Base-by-base conservation (phyloP, 2,113 vertebrate genomes). In the human region DNA sequence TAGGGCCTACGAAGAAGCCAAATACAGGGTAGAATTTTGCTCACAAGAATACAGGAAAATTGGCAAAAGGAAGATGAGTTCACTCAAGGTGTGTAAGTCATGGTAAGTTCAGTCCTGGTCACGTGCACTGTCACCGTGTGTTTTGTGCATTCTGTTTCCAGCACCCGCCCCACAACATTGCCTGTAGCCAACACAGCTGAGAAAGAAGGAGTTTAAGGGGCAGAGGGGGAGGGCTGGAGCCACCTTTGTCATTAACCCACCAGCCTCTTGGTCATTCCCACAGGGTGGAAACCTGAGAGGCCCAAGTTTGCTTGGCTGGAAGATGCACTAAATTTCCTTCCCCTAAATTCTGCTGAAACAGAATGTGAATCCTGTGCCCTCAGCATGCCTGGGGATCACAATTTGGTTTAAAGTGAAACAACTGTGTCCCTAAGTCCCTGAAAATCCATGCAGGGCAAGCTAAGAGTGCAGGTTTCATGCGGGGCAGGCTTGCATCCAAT, bases 371-470 rank as follows among this genome's bases (percentile, higher is more conserved):
- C 30, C 38, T 6, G 0, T 4, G 35, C 8, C 4, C 35, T 66
- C 27, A 8, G 43, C 27, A 13, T 5, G 22, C 22, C 32, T 3
- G 0, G 1, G 11, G 6, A 18, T 5, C 48, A 50, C 20, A 3
- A 0, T 5, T n/a, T 6, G n/a, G 8, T 59, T 55, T 59, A 9
- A 17, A 13, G 30, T 5, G 20, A 85, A 75, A 10, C 2, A 16
- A 18, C 1, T 0, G 0, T 1, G 20, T n/a, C 2, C 0, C 6
- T 57, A 12, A 16, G 27, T n/a, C 27, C 8, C n/a, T 11, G 27
- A 38, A 32, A 2, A 16, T 23, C 9, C 35, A 5, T 3, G 30
- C 35, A 35, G 6, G 12, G 9, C 17, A 23, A 20, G 16, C 4
- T 20, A 7, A 18, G 38, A 2, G 2, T 1, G 25, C 45, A 8